Conservation (phyloP, 2,888 invertebrate genomes). For the Charanyca ferruginea region DNA sequence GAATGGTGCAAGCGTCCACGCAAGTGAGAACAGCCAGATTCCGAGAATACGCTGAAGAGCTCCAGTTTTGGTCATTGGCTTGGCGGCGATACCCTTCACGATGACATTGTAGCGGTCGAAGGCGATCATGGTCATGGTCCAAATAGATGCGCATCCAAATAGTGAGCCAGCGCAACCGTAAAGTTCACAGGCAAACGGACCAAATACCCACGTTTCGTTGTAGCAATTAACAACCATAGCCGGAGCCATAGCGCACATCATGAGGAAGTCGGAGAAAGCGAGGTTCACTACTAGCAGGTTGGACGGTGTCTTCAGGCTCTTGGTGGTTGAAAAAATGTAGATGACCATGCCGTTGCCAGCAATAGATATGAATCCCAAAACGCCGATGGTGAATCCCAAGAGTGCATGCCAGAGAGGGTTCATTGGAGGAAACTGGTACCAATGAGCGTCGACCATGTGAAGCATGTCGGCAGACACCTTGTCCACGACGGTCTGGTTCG, state of each 20-base stretch:
- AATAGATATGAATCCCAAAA: constrained; percentile 93
- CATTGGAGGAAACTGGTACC: constrained; percentile 97
- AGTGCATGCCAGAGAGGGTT: constrained; percentile 97
- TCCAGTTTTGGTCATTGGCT: constrained; percentile 95
- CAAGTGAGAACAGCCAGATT: constrained; percentile 94
- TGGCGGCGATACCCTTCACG: constrained; percentile 96
- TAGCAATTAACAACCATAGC: constrained; percentile 96
- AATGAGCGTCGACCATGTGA: constrained; percentile 94
- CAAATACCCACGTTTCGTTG: constrained; percentile 93
- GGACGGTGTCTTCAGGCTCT: constrained; percentile 96
- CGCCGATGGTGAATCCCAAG: constrained; percentile 94
- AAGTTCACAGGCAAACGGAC: constrained; percentile 96
- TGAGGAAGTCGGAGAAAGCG: constrained; percentile 97
- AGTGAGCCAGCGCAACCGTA: constrained; percentile 97
- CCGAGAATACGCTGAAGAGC: constrained; percentile 94
- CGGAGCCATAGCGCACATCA: constrained; percentile 96
- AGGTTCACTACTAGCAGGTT: constrained; percentile 97
- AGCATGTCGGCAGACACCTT: constrained; percentile 95
- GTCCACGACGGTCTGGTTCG: constrained; percentile 96
- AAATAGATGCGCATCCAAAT: constrained; percentile 97
- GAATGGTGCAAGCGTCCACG: constrained; percentile 96
- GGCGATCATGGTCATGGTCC: constrained; percentile 98
- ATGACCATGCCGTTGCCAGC: constrained; percentile 94
- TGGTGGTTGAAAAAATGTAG: constrained; percentile 94
- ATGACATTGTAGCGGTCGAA: constrained; percentile 98